These are phyloP conservation scores for Ceratitis capitata DNA, from an alignment of 1,140 invertebrate species.

Conservation along the genomic window DNA sequence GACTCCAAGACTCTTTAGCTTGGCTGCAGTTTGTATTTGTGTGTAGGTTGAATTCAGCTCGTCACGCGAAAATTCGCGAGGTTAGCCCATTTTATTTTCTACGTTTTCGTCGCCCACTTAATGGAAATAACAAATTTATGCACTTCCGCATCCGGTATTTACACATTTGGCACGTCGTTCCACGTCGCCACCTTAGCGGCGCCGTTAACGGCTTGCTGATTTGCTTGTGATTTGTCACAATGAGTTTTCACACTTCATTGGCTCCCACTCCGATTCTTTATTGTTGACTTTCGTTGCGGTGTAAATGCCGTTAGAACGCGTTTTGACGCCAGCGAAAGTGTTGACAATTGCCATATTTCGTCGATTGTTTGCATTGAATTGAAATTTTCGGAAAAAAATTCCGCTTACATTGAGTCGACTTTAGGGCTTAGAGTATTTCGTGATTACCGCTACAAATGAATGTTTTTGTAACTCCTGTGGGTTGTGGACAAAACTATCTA, in stretches of 20 bases:
- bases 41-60: not conserved
- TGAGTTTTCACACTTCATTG: not conserved
- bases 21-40: not conserved
- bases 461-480: not conserved
- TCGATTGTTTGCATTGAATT: slow-evolving; percentile 24
- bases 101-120: not conserved
- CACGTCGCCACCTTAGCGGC: not conserved
- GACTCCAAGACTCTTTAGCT: not conserved
- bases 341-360: slow-evolving; percentile 35
- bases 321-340: slow-evolving; percentile 22
- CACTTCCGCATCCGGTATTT: slow-evolving; percentile 40
- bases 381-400: not conserved
- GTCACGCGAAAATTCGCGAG: not conserved
- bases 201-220: not conserved
- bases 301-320: not conserved
- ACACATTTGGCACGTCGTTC: slow-evolving; percentile 6
- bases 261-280: not conserved
- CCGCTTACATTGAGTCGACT: not conserved
- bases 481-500: too few relatives aligned
- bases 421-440: not conserved
- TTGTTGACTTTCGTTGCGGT: not conserved
- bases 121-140: slow-evolving; percentile 43
- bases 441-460: not conserved
- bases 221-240: slow-evolving; percentile 18
- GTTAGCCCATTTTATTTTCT: not conserved